Conservation (phyloP, 2,797 vertebrate genomes). For the Monodelphis domestica region DNA sequence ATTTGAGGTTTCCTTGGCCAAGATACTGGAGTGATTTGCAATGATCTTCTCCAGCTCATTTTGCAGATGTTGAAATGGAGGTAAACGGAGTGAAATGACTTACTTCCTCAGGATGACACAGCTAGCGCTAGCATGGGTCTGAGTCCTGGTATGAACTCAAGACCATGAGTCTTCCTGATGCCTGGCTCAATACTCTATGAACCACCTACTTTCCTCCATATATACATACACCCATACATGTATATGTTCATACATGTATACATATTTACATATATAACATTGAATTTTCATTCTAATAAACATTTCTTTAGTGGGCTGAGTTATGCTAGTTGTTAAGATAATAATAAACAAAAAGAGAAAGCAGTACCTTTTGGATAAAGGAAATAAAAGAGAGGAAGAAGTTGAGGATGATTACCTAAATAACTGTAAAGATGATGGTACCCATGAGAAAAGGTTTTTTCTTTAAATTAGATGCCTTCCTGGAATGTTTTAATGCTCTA, state of each 20-base stretch:
- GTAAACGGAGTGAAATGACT: not conserved
- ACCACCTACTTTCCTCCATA: not conserved
- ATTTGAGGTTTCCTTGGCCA: not conserved
- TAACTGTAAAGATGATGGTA: not conserved
- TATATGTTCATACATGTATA: too few species aligned
- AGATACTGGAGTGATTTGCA: not conserved
- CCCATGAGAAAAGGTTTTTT: not conserved
- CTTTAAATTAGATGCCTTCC: not conserved
- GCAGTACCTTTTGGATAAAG: not conserved
- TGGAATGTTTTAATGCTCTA: not conserved
- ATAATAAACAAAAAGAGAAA: not conserved
- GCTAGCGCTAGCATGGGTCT: not conserved
- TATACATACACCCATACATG: too few species aligned
- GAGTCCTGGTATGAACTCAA: not conserved
- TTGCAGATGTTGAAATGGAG: not conserved
- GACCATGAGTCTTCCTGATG: not conserved
- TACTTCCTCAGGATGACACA: not conserved
- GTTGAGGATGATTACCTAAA: not conserved
- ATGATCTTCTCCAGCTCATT: not conserved
- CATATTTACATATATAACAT: not conserved
- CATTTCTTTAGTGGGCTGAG: not conserved
- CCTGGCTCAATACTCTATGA: not conserved
- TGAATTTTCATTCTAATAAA: not conserved
- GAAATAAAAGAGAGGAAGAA: not conserved
- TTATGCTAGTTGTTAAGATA: not conserved